A percentile compares a stretch with the other conserved stretches of the same genome.
phyloP scores from a whole-genome alignment of 53 echinoderm and acorn worm species.

The Henricia sp. region DNA sequence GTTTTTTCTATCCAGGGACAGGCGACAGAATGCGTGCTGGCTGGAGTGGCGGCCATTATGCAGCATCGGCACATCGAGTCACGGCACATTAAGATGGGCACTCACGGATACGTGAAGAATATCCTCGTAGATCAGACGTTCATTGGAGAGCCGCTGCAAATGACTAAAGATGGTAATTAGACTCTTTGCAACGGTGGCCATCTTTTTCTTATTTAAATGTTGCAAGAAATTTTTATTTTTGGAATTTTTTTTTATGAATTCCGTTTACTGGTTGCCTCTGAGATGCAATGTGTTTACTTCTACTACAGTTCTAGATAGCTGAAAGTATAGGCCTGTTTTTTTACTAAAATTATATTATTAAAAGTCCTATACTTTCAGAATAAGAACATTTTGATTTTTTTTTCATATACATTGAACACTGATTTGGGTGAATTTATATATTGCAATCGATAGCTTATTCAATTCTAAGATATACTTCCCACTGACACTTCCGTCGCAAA shows the following conservation, averaged over 20 bases:
- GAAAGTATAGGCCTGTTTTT: neutral
- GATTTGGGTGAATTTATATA: too few species aligned
- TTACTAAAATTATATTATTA: neutral
- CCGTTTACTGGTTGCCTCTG: too few species aligned
- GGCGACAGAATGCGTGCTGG: constrained; percentile 83
- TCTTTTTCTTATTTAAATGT: neutral
- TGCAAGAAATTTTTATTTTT: neutral
- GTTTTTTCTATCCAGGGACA: constrained; percentile 68
- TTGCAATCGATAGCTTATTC: too few species aligned
- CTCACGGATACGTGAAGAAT: constrained; percentile 70
- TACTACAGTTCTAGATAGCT: neutral
- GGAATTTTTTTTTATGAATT: too few species aligned
- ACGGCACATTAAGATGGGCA: constrained; percentile 80
- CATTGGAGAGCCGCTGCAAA: constrained; percentile 43
- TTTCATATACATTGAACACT: too few species aligned
- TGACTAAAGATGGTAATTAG: constrained; percentile 45
- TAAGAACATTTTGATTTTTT: too few species aligned
- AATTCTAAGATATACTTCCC: too few species aligned
- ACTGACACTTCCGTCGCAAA: too few species aligned
- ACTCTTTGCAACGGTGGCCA: neutral
- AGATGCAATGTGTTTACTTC: neutral
- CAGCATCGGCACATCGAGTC: constrained; percentile 50
- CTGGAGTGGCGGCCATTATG: constrained; percentile 67
- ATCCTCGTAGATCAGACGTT: constrained; percentile 63
- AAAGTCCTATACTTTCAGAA: too few species aligned